Evolutionary conservation across 2,113 vertebrate species (phyloP), one percentile per base, ranked within the genome.

Genomic region (Paradisaea rubra): DNA sequence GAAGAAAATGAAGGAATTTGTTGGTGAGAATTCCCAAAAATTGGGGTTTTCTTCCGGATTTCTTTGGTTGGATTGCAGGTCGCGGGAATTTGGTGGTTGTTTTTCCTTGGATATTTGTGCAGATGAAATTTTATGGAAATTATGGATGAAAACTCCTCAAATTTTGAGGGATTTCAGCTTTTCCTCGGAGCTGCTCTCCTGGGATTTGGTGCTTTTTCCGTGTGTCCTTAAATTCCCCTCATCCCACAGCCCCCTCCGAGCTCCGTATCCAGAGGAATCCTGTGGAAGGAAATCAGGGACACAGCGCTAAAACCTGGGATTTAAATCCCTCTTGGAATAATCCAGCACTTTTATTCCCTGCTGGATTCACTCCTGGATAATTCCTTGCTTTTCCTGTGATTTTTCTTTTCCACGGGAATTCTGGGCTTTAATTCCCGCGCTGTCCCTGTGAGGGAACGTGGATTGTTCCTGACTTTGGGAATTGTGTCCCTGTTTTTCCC

Each of bases 241-340:
- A 7, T 54, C 57, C 56, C 2, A 0, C 37, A 30, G 27, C 57
- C 20, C 31, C 14, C 19, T 33, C 66, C 11, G 37, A 44, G 52
- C 49, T 64, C 37, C 1, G 0, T 5, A 1, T 28, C 33, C 28
- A 45, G 81, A 31, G 63, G n/a, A 63, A 11, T 66, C 11, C 25
- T 0, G 0, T 2, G 44, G 61, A 20, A 14, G n/a, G 17, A 28
- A 61, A 6, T 7, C 0, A 5, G 37, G 35, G 37, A 5, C 6
- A 19, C 25, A 8, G 2, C 37, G 5, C 25, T 6, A 64, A 64
- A 42, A 31, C 61, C 39, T 22, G 61, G 61, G 41, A 65, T 44
- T 53, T 33, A 14, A 68, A 64, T 33, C 15, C 49, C 13, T 2
- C 8, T 27, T 17, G 65, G 42, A 33, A 53, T 30, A 7, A 54